Conservation (phyloP, 2,113 vertebrate genomes). For the Cyprinodon brontotheroides region DNA sequence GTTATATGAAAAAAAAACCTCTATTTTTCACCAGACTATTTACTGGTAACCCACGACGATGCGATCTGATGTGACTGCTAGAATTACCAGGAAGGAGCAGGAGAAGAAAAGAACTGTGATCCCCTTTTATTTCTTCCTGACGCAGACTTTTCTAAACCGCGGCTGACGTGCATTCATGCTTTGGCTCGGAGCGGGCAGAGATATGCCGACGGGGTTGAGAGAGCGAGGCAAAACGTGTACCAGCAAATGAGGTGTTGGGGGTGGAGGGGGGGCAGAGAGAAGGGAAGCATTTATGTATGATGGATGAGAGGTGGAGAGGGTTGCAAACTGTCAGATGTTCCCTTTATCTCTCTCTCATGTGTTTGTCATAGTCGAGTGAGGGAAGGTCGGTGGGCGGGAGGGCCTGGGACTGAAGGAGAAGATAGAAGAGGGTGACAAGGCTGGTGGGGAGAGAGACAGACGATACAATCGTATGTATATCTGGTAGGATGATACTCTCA, state of each 20-base stretch:
- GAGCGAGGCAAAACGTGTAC: constrained; percentile 47
- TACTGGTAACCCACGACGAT: constrained; percentile 9
- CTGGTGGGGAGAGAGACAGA: constrained; percentile 2
- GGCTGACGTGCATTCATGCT: constrained; percentile 43
- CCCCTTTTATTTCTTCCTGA: constrained; percentile 37
- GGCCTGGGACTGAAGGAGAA: not conserved
- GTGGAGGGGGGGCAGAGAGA: constrained; percentile 13
- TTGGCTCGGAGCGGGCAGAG: constrained; percentile 41
- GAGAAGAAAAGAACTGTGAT: constrained; percentile 23
- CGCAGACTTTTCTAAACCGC: constrained; percentile 44
- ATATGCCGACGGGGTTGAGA: constrained; percentile 33
- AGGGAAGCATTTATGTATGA: constrained; percentile 62
- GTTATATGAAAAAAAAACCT: not conserved
- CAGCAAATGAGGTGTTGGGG: constrained; percentile 45
- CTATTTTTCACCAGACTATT: constrained; percentile 9
- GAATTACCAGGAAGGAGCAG: constrained; percentile 14
- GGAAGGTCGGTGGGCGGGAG: constrained; percentile 40
- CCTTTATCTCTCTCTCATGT: constrained; percentile 59
- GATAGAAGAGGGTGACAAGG: constrained; percentile 18
- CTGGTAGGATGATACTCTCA: constrained; percentile 43
- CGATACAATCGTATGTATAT: constrained; percentile 39
- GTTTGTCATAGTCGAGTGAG: constrained; percentile 55
- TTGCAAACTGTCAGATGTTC: constrained; percentile 67
- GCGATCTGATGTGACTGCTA: constrained; percentile 19
- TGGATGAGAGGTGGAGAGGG: constrained; percentile 71